phyloP scores from a whole-genome alignment of 2,888 invertebrate genomes.

The Eristalis tenax region DNA sequence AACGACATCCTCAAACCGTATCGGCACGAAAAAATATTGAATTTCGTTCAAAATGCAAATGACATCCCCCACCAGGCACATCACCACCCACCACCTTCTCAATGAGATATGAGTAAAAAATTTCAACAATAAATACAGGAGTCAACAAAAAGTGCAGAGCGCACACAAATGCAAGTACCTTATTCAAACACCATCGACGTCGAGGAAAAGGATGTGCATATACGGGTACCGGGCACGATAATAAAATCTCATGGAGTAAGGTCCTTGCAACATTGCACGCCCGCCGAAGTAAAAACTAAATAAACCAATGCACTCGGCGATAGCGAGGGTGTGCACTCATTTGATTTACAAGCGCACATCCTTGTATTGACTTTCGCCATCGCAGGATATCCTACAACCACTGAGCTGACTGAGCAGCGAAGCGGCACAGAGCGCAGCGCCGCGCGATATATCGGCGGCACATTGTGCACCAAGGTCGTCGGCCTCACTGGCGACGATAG shows the following conservation, averaged over 20 bases:
- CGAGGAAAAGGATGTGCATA: too few relatives aligned
- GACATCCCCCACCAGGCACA: neutral
- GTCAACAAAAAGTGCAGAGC: slow-evolving; percentile 43
- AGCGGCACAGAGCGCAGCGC: neutral
- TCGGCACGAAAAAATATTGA: slow-evolving; percentile 38
- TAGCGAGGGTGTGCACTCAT: slow-evolving; percentile 49
- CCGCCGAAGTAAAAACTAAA: slow-evolving; percentile 63
- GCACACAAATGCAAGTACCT: slow-evolving; percentile 30
- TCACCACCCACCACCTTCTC: neutral
- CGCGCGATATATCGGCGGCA: neutral
- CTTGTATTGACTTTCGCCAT: slow-evolving; percentile 68
- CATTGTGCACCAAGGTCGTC: slow-evolving; percentile 53
- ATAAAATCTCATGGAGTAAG: slow-evolving; percentile 20
- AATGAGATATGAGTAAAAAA: slow-evolving; percentile 22
- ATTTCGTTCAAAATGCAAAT: slow-evolving; percentile 67
- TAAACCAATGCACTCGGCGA: slow-evolving; percentile 64
- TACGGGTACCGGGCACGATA: neutral
- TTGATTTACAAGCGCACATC: slow-evolving; percentile 71
- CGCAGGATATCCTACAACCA: slow-evolving; percentile 16
- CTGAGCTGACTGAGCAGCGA: slow-evolving; percentile 7
- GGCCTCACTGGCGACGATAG: slow-evolving; percentile 66
- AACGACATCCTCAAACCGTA: slow-evolving; percentile 6
- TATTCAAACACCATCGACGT: slow-evolving; percentile 34
- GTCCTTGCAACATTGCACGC: slow-evolving; percentile 64
- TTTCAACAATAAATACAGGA: slow-evolving; percentile 48